Percentiles rank a stretch among this genome's conserved stretches.
phyloP scores from a whole-genome alignment of 2,888 invertebrate species.

The Melitaea athalia region DNA sequence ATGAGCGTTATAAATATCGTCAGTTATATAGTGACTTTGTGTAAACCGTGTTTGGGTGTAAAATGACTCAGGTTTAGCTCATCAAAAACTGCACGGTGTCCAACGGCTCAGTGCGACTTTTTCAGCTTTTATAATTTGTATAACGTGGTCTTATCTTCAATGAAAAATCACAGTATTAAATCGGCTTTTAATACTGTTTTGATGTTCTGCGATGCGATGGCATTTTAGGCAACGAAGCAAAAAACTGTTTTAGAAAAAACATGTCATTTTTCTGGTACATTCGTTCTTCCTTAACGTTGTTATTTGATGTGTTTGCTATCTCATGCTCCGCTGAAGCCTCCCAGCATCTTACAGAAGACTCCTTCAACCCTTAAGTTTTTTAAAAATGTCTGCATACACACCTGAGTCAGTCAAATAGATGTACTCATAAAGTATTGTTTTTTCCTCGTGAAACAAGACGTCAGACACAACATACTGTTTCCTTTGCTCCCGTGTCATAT shows the following conservation, averaged over 20 bases:
- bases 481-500: conserved; percentile 28
- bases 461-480: conserved; percentile 30
- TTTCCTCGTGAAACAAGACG: neutral
- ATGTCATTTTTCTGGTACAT: conserved; percentile 23
- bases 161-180: too few relatives aligned
- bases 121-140: conserved; percentile 8
- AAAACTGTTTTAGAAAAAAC: conserved; percentile 21
- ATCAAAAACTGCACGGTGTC: conserved; percentile 36
- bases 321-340: conserved; percentile 23
- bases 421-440: too few relatives aligned
- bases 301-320: conserved; percentile 27
- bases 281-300: conserved; percentile 11
- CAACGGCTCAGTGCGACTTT: conserved; percentile 3
- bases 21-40: conserved; percentile 42
- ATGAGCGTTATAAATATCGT: conserved; percentile 19
- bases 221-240: conserved; percentile 35
- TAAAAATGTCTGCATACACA: conserved; percentile 22
- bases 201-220: conserved; percentile 37
- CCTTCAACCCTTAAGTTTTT: conserved; percentile 24
- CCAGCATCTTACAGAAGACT: conserved; percentile 27
- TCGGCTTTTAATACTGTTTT: conserved; percentile 41
- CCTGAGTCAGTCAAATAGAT: conserved; percentile 22
- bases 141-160: neutral
- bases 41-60: conserved; percentile 34
- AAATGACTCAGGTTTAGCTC: conserved; percentile 44